phyloP scores from a whole-genome alignment of 2,113 vertebrate species.

The Tachuris rubrigastra region DNA sequence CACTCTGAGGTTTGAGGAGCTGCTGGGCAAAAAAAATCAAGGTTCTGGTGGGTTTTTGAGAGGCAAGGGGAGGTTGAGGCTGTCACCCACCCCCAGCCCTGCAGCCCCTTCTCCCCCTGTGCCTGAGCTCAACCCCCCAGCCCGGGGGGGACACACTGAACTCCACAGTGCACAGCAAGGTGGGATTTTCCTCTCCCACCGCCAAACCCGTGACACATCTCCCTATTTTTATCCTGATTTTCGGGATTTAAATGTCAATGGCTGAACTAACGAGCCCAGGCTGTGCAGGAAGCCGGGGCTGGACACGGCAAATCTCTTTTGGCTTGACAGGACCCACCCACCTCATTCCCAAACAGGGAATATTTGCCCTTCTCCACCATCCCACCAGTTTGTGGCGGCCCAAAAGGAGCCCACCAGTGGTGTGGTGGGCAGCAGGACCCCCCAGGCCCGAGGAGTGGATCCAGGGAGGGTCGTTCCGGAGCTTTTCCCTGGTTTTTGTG shows the following conservation, averaged over 20 bases:
- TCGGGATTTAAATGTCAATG: neutral
- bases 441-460: neutral
- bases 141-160: neutral
- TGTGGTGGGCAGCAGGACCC: neutral
- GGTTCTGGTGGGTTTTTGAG: neutral
- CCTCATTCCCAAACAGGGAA: neutral
- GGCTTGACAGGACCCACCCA: neutral
- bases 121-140: neutral
- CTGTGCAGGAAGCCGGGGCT: neutral
- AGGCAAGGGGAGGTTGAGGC: fast-evolving
- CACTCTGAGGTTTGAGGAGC: fast-evolving
- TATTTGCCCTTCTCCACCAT: neutral
- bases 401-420: neutral
- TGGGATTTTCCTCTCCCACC: neutral
- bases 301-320: neutral
- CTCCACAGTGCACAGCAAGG: fast-evolving
- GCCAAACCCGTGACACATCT: neutral
- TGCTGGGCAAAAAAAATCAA: neutral
- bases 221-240: neutral
- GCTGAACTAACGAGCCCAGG: fast-evolving
- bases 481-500: neutral
- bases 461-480: fast-evolving
- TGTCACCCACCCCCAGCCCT: neutral
- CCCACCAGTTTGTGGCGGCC: neutral
- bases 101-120: neutral